Evolutionary conservation across 2,888 invertebrate genomes (phyloP).

Genomic region (Coronaproctus castanopsis): DNA sequence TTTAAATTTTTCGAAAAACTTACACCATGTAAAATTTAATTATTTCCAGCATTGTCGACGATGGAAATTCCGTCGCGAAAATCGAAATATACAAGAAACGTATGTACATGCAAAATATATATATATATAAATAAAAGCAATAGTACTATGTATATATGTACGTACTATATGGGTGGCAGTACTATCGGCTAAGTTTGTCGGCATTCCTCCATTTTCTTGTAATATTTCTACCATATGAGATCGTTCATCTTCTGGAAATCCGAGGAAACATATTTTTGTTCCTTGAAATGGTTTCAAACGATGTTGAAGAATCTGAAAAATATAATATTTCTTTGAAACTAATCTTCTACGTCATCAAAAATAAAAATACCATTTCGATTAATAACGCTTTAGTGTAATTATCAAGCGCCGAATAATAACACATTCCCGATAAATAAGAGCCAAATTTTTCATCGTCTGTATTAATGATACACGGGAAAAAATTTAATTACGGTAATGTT

Average conservation of each 20-base stretch:
- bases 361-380: not conserved
- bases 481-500: no score
- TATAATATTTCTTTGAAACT: no score
- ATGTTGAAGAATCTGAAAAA: slow-evolving; percentile 30
- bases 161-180: slow-evolving; percentile 75
- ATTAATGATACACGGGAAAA: no score
- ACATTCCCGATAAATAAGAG: no score
- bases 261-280: slow-evolving; percentile 66
- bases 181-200: slow-evolving; percentile 48
- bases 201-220: slow-evolving; percentile 62
- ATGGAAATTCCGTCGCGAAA: no score
- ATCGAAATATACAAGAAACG: no score
- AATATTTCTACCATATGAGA: slow-evolving; percentile 81
- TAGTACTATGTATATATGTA: slow-evolving; percentile 2
- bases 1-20: no score
- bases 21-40: no score
- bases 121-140: not conserved
- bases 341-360: no score
- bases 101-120: not conserved
- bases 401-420: not conserved
- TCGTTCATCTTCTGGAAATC: slow-evolving; percentile 74
- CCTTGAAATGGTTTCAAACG: slow-evolving; percentile 74
- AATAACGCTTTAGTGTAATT: not conserved
- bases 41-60: no score
- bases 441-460: no score